Evolutionary conservation across 23 tunicate species (phyloP).

Genomic region (Oikopleura vanhoeffeni): DNA sequence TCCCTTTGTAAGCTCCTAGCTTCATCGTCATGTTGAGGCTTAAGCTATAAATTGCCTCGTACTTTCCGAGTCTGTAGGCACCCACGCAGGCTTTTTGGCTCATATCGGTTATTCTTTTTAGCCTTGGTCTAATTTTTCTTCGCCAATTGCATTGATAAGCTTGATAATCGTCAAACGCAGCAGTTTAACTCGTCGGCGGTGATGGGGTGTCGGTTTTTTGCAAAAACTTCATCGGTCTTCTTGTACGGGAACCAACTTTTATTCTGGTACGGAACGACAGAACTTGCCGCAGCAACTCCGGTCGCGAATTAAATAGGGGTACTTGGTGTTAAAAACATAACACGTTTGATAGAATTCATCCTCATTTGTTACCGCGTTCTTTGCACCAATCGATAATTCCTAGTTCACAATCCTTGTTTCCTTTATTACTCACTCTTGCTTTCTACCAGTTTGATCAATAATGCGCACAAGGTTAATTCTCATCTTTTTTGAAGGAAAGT

Average conservation of each 20-base stretch:
- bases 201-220: background rate
- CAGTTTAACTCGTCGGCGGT: background rate
- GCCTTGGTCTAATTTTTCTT: background rate
- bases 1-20: no score
- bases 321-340: background rate
- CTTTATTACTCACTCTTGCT: background rate
- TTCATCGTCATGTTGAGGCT: no score
- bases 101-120: background rate
- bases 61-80: background rate
- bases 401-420: slow-evolving; percentile 25
- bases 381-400: slow-evolving; percentile 26
- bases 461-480: slow-evolving; percentile 35
- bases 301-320: background rate
- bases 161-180: background rate
- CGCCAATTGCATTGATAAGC: background rate
- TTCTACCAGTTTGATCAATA: slow-evolving; percentile 82
- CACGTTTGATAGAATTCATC: background rate
- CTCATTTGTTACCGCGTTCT: background rate
- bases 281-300: background rate
- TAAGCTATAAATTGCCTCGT: slow-evolving; percentile 50
- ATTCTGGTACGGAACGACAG: background rate
- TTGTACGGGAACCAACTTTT: background rate
- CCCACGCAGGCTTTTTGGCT: background rate
- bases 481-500: slow-evolving; percentile 56
- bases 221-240: background rate